These are phyloP conservation scores for Solenopsis fugax DNA, from an alignment of 1,140 invertebrate genomes.

Conservation along the genomic window DNA sequence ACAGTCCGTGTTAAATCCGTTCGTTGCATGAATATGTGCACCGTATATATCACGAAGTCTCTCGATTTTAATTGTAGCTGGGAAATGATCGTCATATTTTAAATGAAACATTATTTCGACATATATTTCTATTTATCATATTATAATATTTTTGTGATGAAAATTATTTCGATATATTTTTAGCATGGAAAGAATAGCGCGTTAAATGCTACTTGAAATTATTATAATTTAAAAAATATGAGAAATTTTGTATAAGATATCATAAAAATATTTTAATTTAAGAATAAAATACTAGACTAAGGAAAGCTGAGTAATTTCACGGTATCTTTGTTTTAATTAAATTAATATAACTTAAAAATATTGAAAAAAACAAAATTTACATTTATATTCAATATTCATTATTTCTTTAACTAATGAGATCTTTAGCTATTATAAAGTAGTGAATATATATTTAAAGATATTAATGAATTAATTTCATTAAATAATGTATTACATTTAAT, in stretches of 20 bases:
- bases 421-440: not conserved
- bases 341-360: constrained; percentile 4
- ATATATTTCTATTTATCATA: not conserved
- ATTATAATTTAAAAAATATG: constrained; percentile 5
- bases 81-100: not conserved
- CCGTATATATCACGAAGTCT: too few relatives aligned
- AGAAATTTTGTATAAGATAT: not conserved
- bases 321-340: not conserved
- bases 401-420: not conserved
- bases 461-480: not conserved
- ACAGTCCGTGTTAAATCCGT: constrained; percentile 20
- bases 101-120: not conserved
- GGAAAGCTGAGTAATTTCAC: not conserved
- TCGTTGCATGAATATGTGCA: not conserved
- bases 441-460: not conserved
- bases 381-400: not conserved
- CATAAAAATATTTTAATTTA: constrained; percentile 7
- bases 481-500: constrained; percentile 17
- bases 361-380: not conserved
- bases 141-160: not conserved
- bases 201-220: not conserved
- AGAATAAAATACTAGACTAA: not conserved
- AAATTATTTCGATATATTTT: not conserved
- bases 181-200: not conserved
- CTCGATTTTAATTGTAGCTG: constrained; percentile 21